Percentiles rank a stretch among this genome's conserved stretches.
Conservation (phyloP, 2,888 invertebrate species). For the Amphipyra berbera region DNA sequence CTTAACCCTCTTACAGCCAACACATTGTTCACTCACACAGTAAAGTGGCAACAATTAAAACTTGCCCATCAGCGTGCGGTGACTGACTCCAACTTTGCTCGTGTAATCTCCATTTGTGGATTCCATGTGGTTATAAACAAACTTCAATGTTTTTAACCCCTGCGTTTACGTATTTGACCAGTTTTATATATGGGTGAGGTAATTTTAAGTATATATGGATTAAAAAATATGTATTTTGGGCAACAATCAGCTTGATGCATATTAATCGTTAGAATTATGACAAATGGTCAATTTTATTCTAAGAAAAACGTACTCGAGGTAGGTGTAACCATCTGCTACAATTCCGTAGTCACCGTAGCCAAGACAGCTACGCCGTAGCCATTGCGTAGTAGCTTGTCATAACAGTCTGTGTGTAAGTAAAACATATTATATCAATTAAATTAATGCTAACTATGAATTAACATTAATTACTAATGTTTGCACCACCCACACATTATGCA, state of each 20-base stretch:
- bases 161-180: conserved; percentile 30
- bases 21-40: conserved; percentile 30
- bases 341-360: too few relatives aligned
- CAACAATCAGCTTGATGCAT: too few relatives aligned
- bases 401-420: too few relatives aligned
- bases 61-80: conserved; percentile 48
- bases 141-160: conserved; percentile 43
- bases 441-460: not conserved
- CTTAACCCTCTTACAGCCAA: conserved; percentile 14
- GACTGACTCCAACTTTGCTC: conserved; percentile 42
- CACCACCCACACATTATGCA: conserved; percentile 5
- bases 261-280: too few relatives aligned
- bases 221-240: too few relatives aligned
- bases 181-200: conserved; percentile 6
- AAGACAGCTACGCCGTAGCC: too few relatives aligned
- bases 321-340: too few relatives aligned
- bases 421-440: not conserved
- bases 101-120: conserved; percentile 55
- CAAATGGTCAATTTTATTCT: too few relatives aligned
- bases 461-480: conserved; percentile 27
- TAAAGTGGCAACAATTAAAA: conserved; percentile 55
- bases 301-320: too few relatives aligned
- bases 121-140: conserved; percentile 51
- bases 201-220: not conserved
- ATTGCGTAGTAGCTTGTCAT: too few relatives aligned